These are phyloP conservation scores for Drosophila mojavensis DNA, from an alignment of 1,140 invertebrate genomes.

Conservation along the genomic window DNA sequence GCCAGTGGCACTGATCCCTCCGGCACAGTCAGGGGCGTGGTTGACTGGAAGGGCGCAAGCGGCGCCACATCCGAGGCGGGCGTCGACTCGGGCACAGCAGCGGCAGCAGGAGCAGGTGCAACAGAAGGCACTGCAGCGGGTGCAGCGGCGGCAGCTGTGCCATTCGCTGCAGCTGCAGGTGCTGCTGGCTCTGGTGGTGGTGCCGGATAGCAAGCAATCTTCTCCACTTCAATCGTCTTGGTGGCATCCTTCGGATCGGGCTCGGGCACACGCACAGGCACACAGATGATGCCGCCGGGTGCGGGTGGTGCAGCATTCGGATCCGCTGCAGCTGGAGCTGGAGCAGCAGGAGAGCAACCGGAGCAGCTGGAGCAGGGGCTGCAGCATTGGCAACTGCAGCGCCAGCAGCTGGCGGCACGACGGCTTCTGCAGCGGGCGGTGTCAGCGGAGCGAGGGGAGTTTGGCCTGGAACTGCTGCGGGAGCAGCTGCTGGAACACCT, in stretches of 20 bases:
- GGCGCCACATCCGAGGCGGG: conserved; percentile 64
- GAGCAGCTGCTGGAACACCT: conserved; percentile 43
- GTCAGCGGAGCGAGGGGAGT: conserved; percentile 64
- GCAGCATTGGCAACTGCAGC: background rate
- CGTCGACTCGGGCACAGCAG: conserved; percentile 23
- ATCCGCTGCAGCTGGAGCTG: conserved; percentile 77
- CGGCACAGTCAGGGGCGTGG: conserved; percentile 58
- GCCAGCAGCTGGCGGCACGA: background rate
- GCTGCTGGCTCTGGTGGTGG: conserved; percentile 61
- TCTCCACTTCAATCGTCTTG: conserved; percentile 77
- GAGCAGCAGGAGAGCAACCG: conserved; percentile 71
- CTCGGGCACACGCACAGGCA: conserved; percentile 68
- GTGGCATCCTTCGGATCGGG: conserved; percentile 75
- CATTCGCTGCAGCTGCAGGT: conserved; percentile 22
- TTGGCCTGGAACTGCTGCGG: conserved; percentile 69
- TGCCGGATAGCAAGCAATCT: conserved; percentile 80
- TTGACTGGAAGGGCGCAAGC: conserved; percentile 63
- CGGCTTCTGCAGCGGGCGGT: background rate
- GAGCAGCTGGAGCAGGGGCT: conserved; percentile 37
- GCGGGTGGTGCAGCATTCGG: conserved; percentile 56
- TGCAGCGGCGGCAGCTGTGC: conserved; percentile 12
- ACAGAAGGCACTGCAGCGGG: background rate
- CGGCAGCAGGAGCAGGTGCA: background rate
- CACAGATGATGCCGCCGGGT: conserved; percentile 69
- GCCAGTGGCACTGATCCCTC: conserved; percentile 84